Conservation (phyloP, 2,888 invertebrate species). For the Pachymerium ferrugineum region DNA sequence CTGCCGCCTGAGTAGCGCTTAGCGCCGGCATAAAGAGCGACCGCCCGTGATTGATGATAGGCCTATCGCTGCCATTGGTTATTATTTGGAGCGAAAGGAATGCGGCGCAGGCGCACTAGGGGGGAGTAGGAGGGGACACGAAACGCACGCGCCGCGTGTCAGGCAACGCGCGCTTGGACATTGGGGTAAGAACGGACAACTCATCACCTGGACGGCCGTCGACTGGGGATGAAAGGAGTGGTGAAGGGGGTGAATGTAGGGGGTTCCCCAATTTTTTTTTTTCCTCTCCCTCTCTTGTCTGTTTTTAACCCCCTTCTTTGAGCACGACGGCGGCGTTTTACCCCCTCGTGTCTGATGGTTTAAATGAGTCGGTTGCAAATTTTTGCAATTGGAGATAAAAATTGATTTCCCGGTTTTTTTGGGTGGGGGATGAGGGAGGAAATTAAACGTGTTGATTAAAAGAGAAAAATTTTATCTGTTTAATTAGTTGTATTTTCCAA, state of each 20-base stretch:
- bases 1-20: conserved; percentile 27
- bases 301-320: too few species aligned
- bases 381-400: too few species aligned
- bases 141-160: background rate
- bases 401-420: background rate
- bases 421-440: background rate
- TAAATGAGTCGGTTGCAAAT: too few species aligned
- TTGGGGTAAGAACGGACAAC: background rate
- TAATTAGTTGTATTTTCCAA: conserved; percentile 1
- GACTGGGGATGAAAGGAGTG: background rate
- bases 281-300: background rate
- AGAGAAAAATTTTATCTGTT: background rate
- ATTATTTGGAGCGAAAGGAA: conserved; percentile 34
- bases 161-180: background rate
- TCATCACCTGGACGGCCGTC: conserved; percentile 5
- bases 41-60: conserved; percentile 33
- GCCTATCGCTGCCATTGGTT: conserved; percentile 33
- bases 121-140: conserved; percentile 1
- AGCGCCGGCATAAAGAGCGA: conserved; percentile 29
- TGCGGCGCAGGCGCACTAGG: conserved; percentile 29
- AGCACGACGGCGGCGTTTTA: too few species aligned
- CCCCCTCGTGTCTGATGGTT: too few species aligned
- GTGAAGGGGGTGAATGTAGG: conserved; percentile 11
- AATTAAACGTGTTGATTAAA: background rate
- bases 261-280: background rate